Percentiles rank a stretch among this genome's conserved stretches.
Conservation (phyloP, 2,888 invertebrate genomes). For the Pomacea canaliculata region DNA sequence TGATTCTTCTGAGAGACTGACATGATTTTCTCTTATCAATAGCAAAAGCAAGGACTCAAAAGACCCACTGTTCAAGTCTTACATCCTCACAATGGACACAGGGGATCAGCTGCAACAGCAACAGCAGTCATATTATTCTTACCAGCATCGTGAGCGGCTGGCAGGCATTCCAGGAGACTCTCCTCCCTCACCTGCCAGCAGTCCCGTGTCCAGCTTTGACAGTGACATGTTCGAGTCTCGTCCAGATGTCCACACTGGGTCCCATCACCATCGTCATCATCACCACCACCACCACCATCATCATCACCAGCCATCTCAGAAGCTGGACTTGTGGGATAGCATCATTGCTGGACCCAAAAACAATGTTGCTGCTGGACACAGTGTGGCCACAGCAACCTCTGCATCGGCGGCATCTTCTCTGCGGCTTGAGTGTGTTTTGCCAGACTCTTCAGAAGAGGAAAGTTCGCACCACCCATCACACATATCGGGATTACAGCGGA, state of each 20-base stretch:
- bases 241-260: slow-evolving; percentile 32
- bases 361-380: not conserved
- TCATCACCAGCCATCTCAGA: slow-evolving; percentile 1
- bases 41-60: slow-evolving; percentile 39
- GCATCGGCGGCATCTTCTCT: slow-evolving; percentile 13
- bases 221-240: slow-evolving; percentile 57
- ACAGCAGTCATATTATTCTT: slow-evolving; percentile 1
- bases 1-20: no score
- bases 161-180: not conserved
- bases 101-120: slow-evolving; percentile 33
- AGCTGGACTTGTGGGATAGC: slow-evolving; percentile 17
- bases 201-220: slow-evolving; percentile 55
- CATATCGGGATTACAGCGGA: slow-evolving; percentile 19
- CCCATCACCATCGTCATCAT: slow-evolving; percentile 22
- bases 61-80: slow-evolving; percentile 56
- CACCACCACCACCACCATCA: slow-evolving; percentile 12
- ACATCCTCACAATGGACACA: slow-evolving; percentile 58
- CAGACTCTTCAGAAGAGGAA: slow-evolving; percentile 23
- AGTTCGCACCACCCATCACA: slow-evolving; percentile 1
- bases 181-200: slow-evolving; percentile 24
- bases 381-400: slow-evolving; percentile 10
- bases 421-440: slow-evolving; percentile 15
- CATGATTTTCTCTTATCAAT: not conserved
- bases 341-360: slow-evolving; percentile 12
- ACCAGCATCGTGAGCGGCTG: slow-evolving; percentile 9